Conservation (phyloP, 2,113 vertebrate species). For the Perca fluviatilis region DNA sequence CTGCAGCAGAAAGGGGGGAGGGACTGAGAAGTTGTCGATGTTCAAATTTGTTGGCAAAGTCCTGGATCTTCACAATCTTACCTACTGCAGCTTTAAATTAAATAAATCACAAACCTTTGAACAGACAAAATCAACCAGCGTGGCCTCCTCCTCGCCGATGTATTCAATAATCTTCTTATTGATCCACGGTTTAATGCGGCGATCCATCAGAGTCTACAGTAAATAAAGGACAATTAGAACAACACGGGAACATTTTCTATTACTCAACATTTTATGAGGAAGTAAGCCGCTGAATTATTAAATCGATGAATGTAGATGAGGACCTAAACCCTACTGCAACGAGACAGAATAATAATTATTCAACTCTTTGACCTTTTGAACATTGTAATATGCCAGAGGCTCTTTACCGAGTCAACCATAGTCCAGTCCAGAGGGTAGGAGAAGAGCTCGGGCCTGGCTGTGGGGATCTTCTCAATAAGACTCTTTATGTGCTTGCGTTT, state of each 20-base stretch:
- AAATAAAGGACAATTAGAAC: constrained; percentile 6
- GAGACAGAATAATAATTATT: background rate
- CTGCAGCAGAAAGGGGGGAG: no score
- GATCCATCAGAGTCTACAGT: constrained; percentile 94
- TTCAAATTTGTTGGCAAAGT: no score
- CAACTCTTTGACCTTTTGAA: background rate
- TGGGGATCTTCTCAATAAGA: constrained; percentile 99
- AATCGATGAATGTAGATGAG: background rate
- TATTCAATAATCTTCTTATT: constrained; percentile 99
- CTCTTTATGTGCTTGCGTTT: constrained; percentile 99
- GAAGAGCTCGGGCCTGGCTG: constrained; percentile 97
- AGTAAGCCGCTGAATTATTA: background rate
- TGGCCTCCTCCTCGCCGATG: constrained; percentile 98
- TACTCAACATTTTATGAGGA: background rate
- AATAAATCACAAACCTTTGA: constrained; percentile 89
- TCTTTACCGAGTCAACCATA: constrained; percentile 95
- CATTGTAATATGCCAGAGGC: background rate
- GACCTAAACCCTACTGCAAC: background rate
- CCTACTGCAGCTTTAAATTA: background rate
- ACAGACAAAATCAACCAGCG: constrained; percentile 98
- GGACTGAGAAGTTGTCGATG: no score
- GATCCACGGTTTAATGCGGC: constrained; percentile 98
- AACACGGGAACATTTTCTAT: background rate
- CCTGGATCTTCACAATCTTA: no score
- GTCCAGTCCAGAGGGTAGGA: constrained; percentile 98